Evolutionary conservation across 2,797 vertebrate genomes (phyloP), one percentile per base, ranked within the genome.

Genomic region (Danio aesculapii): DNA sequence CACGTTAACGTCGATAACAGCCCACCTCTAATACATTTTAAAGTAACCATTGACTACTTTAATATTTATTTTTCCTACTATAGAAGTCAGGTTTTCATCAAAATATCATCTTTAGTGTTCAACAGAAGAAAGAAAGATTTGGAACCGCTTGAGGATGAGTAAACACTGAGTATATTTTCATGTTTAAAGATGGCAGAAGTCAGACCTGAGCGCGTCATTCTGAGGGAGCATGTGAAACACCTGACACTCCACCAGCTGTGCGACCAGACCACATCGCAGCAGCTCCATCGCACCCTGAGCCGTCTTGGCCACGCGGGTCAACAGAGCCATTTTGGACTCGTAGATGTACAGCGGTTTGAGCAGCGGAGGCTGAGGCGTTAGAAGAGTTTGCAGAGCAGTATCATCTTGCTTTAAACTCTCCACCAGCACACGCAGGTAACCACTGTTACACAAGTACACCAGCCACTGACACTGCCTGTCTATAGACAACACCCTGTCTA

Each of bases 271-370:
- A n/a, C 95, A 97, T 50, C 97, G 93, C 87, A 99, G 87, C 85
- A 99, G 92, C 86, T 99, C 98, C 67, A 97, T 84, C 0, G 98
- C 95, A 0, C 98, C 98, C 86, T 96, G 95, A 46, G 95, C 95
- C 0, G 94, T 96, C 92, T 97, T 99, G 6, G 98, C 98, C 79
- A 99, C 94, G 61, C 98, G 95, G 3, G 97, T 99, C 85, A 99
- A 92, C 84, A 99, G 94, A 1, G 98, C 98, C 97, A 99, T 99
- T 92, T 99, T 99, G 88, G 97, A 99, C 87, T 99, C 97, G 0
- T 98, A 99, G 70, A 98, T 98, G 88, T 98, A 99, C 10, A 99
- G 91, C 0, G 97, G 97, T 89, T 99, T 99, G 82, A 99, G 94
- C n/a, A 97, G 89, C 0, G 97, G 98, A 0, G 97, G 95, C 84